Evolutionary conservation across 2,888 invertebrate genomes (phyloP).

Genomic region (Pristionchus maxplancki): DNA sequence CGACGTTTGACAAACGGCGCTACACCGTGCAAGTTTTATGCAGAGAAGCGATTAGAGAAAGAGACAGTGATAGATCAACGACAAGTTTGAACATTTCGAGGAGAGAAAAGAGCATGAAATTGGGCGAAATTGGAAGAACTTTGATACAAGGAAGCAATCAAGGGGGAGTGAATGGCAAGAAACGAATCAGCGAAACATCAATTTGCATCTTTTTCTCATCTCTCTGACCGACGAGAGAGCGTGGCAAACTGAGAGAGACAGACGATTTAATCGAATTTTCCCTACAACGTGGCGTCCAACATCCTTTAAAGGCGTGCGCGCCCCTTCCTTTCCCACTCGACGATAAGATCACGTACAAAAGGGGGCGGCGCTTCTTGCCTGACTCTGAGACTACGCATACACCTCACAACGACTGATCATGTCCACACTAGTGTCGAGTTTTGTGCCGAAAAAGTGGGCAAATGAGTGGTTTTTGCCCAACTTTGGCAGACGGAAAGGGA

Average conservation of each 20-base stretch:
- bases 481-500: background rate
- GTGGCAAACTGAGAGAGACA: background rate
- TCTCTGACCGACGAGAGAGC: background rate
- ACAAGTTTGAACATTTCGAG: too few relatives aligned
- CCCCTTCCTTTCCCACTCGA: background rate
- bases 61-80: background rate
- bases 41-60: background rate
- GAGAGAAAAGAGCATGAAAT: background rate
- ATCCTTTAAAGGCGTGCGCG: background rate
- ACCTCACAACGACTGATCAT: background rate
- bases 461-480: background rate
- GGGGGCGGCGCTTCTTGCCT: background rate
- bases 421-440: background rate
- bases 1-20: background rate
- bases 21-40: background rate
- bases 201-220: background rate
- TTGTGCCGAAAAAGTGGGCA: background rate
- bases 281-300: background rate
- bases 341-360: background rate
- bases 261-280: too few relatives aligned
- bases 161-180: too few relatives aligned
- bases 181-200: slow-evolving; percentile 1
- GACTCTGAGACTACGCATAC: background rate
- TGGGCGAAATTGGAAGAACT: background rate
- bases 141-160: slow-evolving; percentile 16